phyloP scores from a whole-genome alignment of 2,797 vertebrate species.

The Syndactyla subalaris region DNA sequence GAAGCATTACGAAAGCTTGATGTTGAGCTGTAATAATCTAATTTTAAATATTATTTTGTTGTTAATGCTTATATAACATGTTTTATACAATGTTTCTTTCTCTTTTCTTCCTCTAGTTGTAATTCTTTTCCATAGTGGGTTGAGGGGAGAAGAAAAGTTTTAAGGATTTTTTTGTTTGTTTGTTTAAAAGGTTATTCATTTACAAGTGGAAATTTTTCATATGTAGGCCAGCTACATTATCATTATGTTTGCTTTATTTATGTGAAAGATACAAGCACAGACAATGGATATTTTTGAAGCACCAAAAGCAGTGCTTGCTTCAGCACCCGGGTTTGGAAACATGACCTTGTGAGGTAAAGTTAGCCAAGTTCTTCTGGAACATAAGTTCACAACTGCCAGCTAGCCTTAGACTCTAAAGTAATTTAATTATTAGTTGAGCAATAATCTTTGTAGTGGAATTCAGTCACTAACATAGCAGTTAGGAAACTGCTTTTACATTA shows the following conservation, averaged over 20 bases:
- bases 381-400: background rate
- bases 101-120: background rate
- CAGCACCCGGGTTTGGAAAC: background rate
- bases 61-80: background rate
- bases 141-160: background rate
- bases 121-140: background rate
- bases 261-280: background rate
- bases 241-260: background rate
- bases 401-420: background rate
- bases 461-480: background rate
- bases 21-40: background rate
- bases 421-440: background rate
- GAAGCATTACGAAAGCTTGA: background rate
- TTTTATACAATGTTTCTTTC: background rate
- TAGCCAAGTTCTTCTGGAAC: background rate
- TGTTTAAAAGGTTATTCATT: background rate
- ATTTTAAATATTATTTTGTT: background rate
- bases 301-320: background rate
- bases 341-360: background rate
- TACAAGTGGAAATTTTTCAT: background rate
- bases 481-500: background rate
- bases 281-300: background rate
- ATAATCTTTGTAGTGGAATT: background rate
- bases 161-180: background rate
- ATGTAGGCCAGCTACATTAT: background rate